Percentiles rank a stretch among this genome's conserved stretches.
Conservation (phyloP, 2,797 vertebrate genomes). For the Tarsius wallacei region DNA sequence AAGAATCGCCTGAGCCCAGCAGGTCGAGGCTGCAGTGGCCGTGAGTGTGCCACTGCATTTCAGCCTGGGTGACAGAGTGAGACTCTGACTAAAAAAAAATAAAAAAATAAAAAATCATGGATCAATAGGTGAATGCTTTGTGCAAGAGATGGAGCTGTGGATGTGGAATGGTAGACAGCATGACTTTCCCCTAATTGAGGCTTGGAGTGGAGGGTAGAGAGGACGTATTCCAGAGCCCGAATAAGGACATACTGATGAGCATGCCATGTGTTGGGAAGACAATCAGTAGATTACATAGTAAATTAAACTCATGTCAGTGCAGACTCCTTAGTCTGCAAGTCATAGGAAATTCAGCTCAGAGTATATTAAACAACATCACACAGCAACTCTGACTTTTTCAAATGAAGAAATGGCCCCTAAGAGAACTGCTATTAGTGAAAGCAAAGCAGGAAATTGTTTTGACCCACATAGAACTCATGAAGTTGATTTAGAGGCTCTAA, state of each 20-base stretch:
- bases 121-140: not conserved
- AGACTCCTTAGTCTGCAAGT: not conserved
- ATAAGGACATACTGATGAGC: not conserved
- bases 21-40: too few relatives aligned
- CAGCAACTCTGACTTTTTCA: not conserved
- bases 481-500: not conserved
- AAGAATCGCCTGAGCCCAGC: too few relatives aligned
- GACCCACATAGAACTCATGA: not conserved
- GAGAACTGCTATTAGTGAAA: not conserved
- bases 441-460: constrained; percentile 2
- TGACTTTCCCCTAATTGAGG: not conserved
- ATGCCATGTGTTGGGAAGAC: not conserved
- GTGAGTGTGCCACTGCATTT: too few relatives aligned
- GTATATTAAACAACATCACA: not conserved
- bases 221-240: not conserved
- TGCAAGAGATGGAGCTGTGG: not conserved
- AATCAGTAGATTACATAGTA: not conserved
- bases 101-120: not conserved
- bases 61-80: too few relatives aligned
- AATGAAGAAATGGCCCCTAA: constrained; percentile 6
- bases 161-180: not conserved
- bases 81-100: too few relatives aligned
- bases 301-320: not conserved
- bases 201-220: not conserved
- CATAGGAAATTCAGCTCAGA: not conserved